Evolutionary conservation across 2,113 vertebrate species (phyloP).

Genomic region (Clarias macrocephalus): DNA sequence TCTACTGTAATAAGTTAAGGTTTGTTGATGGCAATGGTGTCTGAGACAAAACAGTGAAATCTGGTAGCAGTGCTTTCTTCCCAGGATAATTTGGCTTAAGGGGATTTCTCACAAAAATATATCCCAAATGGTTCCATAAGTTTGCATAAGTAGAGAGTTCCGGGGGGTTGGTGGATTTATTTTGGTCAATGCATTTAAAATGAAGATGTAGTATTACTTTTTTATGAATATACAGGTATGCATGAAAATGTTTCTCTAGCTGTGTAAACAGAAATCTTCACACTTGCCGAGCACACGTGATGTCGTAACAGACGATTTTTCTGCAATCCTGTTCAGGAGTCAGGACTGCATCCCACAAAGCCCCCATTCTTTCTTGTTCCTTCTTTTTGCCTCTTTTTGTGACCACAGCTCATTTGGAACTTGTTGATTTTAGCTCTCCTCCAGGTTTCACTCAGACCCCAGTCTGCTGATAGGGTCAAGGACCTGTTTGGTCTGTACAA

Average conservation of each 20-base stretch:
- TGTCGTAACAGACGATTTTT: neutral
- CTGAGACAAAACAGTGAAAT: neutral
- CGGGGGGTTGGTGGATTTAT: neutral
- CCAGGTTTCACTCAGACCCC: slow-evolving; percentile 3
- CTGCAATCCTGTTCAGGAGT: neutral
- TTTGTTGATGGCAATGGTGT: neutral
- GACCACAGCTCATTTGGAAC: neutral
- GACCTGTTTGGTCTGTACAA: neutral
- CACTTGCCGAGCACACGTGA: neutral
- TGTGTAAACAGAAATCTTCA: slow-evolving; percentile 33
- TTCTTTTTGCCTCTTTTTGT: neutral
- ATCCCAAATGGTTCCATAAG: neutral
- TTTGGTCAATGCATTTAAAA: neutral
- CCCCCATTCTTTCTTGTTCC: neutral
- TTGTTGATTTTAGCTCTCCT: slow-evolving; percentile 26
- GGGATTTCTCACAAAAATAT: neutral
- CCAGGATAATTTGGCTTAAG: slow-evolving; percentile 1
- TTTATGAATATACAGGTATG: slow-evolving; percentile 22
- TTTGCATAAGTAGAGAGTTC: neutral
- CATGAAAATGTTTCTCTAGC: slow-evolving; percentile 8
- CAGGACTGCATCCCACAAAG: neutral
- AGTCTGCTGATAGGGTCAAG: neutral
- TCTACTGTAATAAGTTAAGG: neutral
- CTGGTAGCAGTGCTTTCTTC: slow-evolving; percentile 2
- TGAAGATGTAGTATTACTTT: neutral